Evolutionary conservation across 2,113 vertebrate genomes (phyloP).

Genomic region (Turnix velox): DNA sequence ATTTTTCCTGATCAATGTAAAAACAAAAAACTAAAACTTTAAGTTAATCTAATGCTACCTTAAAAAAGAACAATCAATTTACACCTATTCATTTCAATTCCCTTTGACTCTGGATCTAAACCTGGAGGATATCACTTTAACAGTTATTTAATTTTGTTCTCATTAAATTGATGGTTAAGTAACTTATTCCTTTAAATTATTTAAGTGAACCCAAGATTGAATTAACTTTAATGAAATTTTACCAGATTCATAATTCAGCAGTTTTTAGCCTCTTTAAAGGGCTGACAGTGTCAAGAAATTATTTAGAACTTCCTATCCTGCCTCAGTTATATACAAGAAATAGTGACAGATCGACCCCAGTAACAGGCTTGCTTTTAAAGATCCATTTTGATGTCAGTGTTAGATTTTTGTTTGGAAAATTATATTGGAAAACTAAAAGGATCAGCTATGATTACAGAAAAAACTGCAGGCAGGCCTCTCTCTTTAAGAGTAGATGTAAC

Average conservation of each 20-base stretch:
- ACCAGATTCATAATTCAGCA: not conserved
- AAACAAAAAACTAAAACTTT: not conserved
- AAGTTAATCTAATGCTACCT: not conserved
- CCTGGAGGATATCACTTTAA: not conserved
- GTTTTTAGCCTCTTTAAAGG: not conserved
- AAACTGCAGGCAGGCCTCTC: not conserved
- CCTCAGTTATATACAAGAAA: not conserved
- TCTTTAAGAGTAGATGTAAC: not conserved
- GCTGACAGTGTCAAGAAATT: not conserved
- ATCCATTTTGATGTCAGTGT: not conserved
- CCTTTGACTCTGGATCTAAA: not conserved
- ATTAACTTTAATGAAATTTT: not conserved
- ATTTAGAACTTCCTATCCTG: not conserved
- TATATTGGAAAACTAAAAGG: not conserved
- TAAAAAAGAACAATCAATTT: not conserved
- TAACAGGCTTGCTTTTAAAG: not conserved
- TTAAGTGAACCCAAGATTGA: not conserved
- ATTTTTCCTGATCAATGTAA: not conserved
- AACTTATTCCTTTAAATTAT: not conserved
- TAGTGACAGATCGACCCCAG: not conserved
- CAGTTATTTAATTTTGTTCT: not conserved
- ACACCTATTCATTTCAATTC: not conserved
- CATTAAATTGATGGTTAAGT: not conserved
- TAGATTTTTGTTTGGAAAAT: not conserved
- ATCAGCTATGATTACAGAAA: not conserved